Conservation (phyloP, 2,888 invertebrate genomes). For the Rambutsinella grinnellia region DNA sequence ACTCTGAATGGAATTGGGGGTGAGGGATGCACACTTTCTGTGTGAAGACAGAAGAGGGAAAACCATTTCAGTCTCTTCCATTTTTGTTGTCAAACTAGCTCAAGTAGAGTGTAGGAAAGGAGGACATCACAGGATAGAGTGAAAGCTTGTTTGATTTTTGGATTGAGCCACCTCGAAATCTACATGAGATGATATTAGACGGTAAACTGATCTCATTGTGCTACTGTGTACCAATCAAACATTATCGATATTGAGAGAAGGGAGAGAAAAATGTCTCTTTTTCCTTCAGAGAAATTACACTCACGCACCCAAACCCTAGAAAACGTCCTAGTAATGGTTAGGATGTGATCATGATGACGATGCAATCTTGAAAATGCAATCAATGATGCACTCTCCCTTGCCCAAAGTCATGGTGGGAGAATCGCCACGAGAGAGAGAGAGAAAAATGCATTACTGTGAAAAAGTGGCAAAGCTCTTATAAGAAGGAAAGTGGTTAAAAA, state of each 20-base stretch:
- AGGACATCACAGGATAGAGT: too few relatives aligned
- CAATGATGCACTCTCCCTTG: conserved; percentile 52
- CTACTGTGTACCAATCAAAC: conserved; percentile 47
- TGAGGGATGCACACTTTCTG: background rate
- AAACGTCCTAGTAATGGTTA: conserved; percentile 1
- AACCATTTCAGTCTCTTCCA: background rate
- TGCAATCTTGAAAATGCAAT: conserved; percentile 43
- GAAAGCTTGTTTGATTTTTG: too few relatives aligned
- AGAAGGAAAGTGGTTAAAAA: background rate
- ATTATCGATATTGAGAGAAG: conserved; percentile 36
- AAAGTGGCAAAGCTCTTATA: too few relatives aligned
- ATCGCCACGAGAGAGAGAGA: too few relatives aligned
- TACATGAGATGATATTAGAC: conserved; percentile 37
- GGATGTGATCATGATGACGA: conserved; percentile 32
- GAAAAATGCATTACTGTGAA: conserved; percentile 46
- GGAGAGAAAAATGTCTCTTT: background rate
- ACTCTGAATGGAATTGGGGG: background rate
- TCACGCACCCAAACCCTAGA: background rate
- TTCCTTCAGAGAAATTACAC: conserved; percentile 31
- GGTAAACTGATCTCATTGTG: conserved; percentile 47
- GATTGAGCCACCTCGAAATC: too few relatives aligned
- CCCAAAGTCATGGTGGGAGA: conserved; percentile 36
- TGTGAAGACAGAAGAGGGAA: background rate
- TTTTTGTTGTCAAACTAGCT: background rate
- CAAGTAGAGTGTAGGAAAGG: conserved; percentile 3